Evolutionary conservation across 2,113 vertebrate species (phyloP).

Genomic region (Salvelinus namaycush): DNA sequence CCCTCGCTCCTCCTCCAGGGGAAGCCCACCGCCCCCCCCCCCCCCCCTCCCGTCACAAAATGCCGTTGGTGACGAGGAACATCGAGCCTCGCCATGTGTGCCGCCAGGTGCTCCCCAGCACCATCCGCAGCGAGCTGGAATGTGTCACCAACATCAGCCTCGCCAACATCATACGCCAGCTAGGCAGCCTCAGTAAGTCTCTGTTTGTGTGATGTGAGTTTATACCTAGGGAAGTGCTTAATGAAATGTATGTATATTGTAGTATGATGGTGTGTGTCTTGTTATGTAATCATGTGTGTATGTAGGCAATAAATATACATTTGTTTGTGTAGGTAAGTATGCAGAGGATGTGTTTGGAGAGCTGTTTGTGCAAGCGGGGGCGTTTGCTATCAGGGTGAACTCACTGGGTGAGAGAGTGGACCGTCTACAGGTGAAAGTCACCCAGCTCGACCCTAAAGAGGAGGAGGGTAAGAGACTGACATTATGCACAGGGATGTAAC

Average conservation of each 20-base stretch:
- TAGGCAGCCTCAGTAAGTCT: slow-evolving; percentile 96
- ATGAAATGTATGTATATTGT: too few relatives aligned
- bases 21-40: slow-evolving; percentile 31
- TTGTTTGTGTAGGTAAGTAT: slow-evolving; percentile 82
- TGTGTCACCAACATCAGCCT: slow-evolving; percentile 97
- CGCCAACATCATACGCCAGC: slow-evolving; percentile 98
- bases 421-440: slow-evolving; percentile 97
- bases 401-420: slow-evolving; percentile 90
- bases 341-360: slow-evolving; percentile 96
- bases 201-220: slow-evolving; percentile 20
- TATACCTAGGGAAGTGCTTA: too few relatives aligned
- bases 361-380: slow-evolving; percentile 86
- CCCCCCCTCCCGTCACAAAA: slow-evolving; percentile 62
- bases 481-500: too few relatives aligned
- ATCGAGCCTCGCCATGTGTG: slow-evolving; percentile 97
- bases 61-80: slow-evolving; percentile 97
- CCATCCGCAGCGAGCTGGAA: slow-evolving; percentile 93
- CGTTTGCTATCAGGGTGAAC: slow-evolving; percentile 84
- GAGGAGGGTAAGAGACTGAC: slow-evolving; percentile 84
- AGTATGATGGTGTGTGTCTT: background rate
- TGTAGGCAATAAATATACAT: too few relatives aligned
- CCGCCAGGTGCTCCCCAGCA: slow-evolving; percentile 88
- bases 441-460: slow-evolving; percentile 98
- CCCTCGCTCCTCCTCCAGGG: slow-evolving; percentile 32
- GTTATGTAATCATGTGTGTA: too few relatives aligned